Base-by-base conservation (phyloP, 2,888 invertebrate species). In the Lithophane ornitopus region DNA sequence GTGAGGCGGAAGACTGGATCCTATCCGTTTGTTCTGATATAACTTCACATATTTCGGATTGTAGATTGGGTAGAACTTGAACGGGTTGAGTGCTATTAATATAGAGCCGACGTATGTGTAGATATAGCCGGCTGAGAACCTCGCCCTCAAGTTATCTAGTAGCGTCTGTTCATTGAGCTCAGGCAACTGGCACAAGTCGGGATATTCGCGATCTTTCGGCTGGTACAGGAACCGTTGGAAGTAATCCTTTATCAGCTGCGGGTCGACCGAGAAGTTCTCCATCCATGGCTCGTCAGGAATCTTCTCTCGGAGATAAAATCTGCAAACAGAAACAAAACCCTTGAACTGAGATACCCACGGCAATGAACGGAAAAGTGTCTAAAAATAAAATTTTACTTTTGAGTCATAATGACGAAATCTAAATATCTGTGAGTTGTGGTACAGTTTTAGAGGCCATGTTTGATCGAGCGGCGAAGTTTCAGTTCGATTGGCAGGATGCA, bases 41-140 rank as follows among this genome's bases (percentile, higher is more conserved):
- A 99, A 96, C 94, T 99, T 98, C 87, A 99, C 99, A 97, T 99
- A 99, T 95, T 99, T 99, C 66, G 99, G 99, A 96, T 99, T 99
- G 97, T 99, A 99, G 88, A 99, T 99, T 39, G 99, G 99, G 94
- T 99, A 99, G 95, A 99, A 99, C 96, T 98, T 98, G 95, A 99
- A 99, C 19, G 98, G 98, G 94, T 99, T 99, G 84, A 99, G 98
- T 70, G 99, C 99, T 90, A 99, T 99, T 78, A 99, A 97, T 92
- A 99, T 99, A 74, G 99, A 99, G 72, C 99, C 99, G 86, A 99
- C 99, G 91, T 99, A 99, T 16, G 99, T 99, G 95, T 99, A 99
- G 90, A 99, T 99, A 94, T 99, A 98, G 67, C 99, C 99, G 88
- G 98, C 98, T 76, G 98, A 97, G 96, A 99, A 99, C 89, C 99